A percentile compares a stretch with the other conserved stretches of the same genome.
phyloP scores from a whole-genome alignment of 1,140 invertebrate genomes.

The Contarinia nasturtii region DNA sequence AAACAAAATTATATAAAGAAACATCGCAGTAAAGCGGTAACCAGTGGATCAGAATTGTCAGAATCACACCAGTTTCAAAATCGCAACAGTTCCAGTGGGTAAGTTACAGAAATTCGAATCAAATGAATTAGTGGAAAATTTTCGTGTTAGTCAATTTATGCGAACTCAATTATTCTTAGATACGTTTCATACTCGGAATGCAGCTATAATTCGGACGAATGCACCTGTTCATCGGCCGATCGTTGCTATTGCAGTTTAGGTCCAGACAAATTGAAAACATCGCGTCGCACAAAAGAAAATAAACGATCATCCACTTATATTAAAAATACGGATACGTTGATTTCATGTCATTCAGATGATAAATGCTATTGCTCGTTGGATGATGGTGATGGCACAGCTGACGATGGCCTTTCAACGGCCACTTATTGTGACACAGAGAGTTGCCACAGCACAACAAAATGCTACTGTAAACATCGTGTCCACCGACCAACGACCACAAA shows the following conservation, averaged over 20 bases:
- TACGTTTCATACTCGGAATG: constrained; percentile 76
- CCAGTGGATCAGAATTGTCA: constrained; percentile 22
- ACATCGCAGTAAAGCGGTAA: constrained; percentile 10
- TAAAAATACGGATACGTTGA: constrained; percentile 12
- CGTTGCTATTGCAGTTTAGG: constrained; percentile 55
- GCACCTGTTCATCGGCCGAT: constrained; percentile 49
- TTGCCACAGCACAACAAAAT: constrained; percentile 72
- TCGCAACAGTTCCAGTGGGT: constrained; percentile 44
- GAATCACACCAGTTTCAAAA: constrained; percentile 29
- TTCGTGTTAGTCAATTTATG: background rate
- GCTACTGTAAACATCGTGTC: constrained; percentile 46
- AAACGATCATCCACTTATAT: constrained; percentile 6
- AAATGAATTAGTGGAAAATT: background rate
- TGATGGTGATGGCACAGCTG: constrained; percentile 12
- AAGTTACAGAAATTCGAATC: constrained; percentile 3
- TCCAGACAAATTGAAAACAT: constrained; percentile 15
- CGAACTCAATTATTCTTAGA: constrained; percentile 6
- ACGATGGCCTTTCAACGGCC: constrained; percentile 28
- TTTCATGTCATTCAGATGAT: constrained; percentile 30
- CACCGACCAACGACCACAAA: constrained; percentile 18
- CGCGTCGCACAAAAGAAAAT: constrained; percentile 10
- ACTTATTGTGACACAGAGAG: constrained; percentile 67
- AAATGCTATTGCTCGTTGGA: constrained; percentile 47
- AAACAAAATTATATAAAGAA: constrained; percentile 2
- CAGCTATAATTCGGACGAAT: constrained; percentile 60